These are phyloP conservation scores for Halcyon senegalensis DNA, from an alignment of 2,113 vertebrate species.

Conservation along the genomic window DNA sequence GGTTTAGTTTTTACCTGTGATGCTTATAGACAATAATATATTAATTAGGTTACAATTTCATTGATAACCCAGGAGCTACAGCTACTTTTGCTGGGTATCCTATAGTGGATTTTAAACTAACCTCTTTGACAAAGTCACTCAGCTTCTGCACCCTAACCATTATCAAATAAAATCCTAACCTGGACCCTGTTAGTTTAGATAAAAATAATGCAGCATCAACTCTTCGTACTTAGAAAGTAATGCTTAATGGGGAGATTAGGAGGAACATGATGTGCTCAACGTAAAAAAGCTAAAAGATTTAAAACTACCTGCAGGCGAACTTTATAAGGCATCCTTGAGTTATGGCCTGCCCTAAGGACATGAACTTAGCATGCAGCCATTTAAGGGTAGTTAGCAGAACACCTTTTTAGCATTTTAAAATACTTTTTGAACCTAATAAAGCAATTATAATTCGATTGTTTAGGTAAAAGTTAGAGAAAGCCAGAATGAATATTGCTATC, in stretches of 20 bases:
- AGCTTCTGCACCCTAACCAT: neutral
- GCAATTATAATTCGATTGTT: neutral
- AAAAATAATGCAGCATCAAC: neutral
- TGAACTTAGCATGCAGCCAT: neutral
- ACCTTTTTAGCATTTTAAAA: neutral
- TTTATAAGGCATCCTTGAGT: neutral
- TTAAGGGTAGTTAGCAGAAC: neutral
- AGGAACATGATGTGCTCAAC: neutral
- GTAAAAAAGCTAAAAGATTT: neutral
- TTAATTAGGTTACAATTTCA: neutral
- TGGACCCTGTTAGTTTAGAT: neutral
- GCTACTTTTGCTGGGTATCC: neutral
- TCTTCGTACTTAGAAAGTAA: neutral
- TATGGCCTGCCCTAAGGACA: neutral
- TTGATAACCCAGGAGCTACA: neutral
- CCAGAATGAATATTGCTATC: neutral
- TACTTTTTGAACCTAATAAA: neutral
- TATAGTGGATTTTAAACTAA: neutral
- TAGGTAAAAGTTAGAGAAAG: neutral
- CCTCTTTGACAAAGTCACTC: neutral
- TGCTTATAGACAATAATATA: neutral
- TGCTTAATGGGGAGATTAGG: neutral
- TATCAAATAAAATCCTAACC: neutral
- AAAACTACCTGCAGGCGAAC: neutral
- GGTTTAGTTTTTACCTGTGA: neutral